Evolutionary conservation across 2,797 vertebrate genomes (phyloP), one percentile per base, ranked within the genome.

Genomic region (Danio tinwini): DNA sequence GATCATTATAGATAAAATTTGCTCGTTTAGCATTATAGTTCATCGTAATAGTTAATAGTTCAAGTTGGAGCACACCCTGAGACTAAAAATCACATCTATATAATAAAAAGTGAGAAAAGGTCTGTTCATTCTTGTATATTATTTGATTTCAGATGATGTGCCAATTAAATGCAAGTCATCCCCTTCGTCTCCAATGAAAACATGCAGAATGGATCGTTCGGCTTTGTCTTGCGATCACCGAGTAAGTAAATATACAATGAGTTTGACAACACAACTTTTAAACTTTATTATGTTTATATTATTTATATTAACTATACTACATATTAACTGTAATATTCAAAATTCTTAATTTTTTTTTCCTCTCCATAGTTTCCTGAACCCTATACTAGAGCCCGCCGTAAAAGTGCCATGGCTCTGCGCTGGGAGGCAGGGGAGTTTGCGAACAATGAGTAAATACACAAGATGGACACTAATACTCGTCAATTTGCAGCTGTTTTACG

Each of bases 121-220:
- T 40, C 10, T 69, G 10, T 53, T 73, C 5, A 45, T 58, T 29
- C 9, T 47, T 29, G 17, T 17, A 44, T 52, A 11, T 55, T 8
- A 62, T 72, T 19, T 72, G 0, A 37, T 73, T 84, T 84, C 81
- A 92, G 90, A 84, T 76, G 92, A 92, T 63, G 81, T 90, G 40
- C 92, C 92, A 71, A 64, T 91, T 81, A 94, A 93, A 84, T 94
- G 93, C 78, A 94, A 94, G 86, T 95, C 93, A 2, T 95, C 94
- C 37, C 94, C 94, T 67, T 94, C 94, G 4, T 95, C 94, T 16
- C 94, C 94, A 68, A 93, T 95, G 93, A 95, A 94, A 87, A 92
- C 88, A 19, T 89, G 88, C 88, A 94, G 90, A 86, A 94, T 94
- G 93, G 93, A 94, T 74, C 93, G 92, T 16, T 91, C 93, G 17